Evolutionary conservation across 2,797 vertebrate genomes (phyloP).

Genomic region (Cuculus canorus): DNA sequence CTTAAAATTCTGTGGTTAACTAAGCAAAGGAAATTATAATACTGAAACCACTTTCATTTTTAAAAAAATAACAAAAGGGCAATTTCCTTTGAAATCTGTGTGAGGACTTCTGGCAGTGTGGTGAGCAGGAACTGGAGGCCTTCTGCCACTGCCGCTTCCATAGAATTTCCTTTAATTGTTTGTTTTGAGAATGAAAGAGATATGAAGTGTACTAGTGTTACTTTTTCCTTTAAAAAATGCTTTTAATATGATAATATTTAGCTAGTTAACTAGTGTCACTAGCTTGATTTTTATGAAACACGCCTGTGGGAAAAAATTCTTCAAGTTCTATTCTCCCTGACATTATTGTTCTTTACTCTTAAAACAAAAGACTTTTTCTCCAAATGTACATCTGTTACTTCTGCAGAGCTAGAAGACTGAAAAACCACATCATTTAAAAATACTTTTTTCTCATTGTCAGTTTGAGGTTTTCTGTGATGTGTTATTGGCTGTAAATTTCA

Average conservation of each 20-base stretch:
- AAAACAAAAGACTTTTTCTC: neutral
- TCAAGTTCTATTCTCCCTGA: neutral
- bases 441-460: neutral
- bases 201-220: neutral
- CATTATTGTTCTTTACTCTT: neutral
- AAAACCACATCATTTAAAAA: conserved; percentile 29
- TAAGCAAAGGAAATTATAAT: neutral
- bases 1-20: neutral
- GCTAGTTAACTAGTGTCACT: neutral
- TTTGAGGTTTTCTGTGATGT: neutral
- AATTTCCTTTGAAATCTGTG: neutral
- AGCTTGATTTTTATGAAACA: neutral
- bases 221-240: neutral
- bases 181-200: neutral
- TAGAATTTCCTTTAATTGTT: neutral
- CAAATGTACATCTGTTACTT: neutral
- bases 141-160: neutral
- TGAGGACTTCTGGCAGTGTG: neutral
- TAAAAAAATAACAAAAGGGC: neutral
- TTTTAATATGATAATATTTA: neutral
- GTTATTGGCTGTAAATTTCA: conserved; percentile 11
- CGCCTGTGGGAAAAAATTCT: neutral
- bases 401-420: neutral
- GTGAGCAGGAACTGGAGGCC: neutral
- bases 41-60: neutral